These are phyloP conservation scores for Macropis europaea DNA, from an alignment of 2,888 invertebrate species.

Conservation along the genomic window DNA sequence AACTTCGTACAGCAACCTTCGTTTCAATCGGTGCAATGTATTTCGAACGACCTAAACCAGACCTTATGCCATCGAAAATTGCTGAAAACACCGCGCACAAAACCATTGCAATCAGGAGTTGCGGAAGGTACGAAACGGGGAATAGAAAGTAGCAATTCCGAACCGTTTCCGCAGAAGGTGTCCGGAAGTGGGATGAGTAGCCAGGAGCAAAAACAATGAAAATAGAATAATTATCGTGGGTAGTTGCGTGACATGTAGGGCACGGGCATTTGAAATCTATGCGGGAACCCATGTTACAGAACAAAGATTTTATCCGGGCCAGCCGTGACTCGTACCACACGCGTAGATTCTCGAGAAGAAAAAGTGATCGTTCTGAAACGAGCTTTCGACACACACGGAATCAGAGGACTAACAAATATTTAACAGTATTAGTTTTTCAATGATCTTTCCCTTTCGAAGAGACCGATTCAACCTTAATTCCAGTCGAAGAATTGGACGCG, in stretches of 20 bases:
- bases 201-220: conserved; percentile 57
- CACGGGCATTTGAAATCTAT: conserved; percentile 46
- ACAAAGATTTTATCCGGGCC: conserved; percentile 51
- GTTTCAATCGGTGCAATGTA: too few relatives aligned
- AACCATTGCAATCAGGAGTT: too few relatives aligned
- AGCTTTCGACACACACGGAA: too few relatives aligned
- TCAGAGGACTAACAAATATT: too few relatives aligned
- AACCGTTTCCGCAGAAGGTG: neutral
- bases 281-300: conserved; percentile 26
- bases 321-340: conserved; percentile 46
- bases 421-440: neutral
- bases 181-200: conserved; percentile 30
- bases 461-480: conserved; percentile 47
- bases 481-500: conserved; percentile 11
- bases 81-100: too few relatives aligned
- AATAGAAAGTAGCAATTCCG: neutral
- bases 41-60: too few relatives aligned
- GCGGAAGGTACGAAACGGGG: too few relatives aligned
- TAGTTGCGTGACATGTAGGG: conserved; percentile 69
- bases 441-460: neutral
- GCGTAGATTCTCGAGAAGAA: conserved; percentile 17
- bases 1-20: too few relatives aligned
- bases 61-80: too few relatives aligned
- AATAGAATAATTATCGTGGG: conserved; percentile 71
- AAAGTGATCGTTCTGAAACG: too few relatives aligned